A percentile compares a stretch with the other conserved stretches of the same genome.
These are phyloP conservation scores for Ginglymostoma cirratum DNA, from an alignment of 2,113 vertebrate species.

Conservation along the genomic window DNA sequence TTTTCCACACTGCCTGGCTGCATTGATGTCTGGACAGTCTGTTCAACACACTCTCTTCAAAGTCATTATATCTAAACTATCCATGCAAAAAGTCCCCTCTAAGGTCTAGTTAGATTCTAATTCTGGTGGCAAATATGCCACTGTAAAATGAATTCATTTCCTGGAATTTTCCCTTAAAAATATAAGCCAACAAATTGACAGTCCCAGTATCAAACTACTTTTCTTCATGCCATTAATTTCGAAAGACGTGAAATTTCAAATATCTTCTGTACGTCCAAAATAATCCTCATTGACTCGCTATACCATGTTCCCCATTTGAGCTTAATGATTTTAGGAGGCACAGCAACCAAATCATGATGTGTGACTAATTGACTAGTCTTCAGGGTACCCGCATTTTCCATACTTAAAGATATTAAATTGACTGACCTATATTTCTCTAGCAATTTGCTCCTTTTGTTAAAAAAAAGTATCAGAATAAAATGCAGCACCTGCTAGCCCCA, in stretches of 20 bases:
- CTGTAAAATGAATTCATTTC: neutral
- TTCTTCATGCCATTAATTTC: neutral
- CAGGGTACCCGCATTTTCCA: neutral
- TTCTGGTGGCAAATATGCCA: neutral
- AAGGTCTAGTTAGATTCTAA: neutral
- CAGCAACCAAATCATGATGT: neutral
- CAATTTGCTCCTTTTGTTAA: neutral
- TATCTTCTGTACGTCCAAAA: neutral
- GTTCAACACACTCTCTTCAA: neutral
- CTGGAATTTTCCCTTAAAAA: neutral
- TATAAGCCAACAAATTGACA: neutral
- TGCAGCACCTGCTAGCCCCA: neutral
- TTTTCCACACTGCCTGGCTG: neutral
- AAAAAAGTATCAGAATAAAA: neutral
- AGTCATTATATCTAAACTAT: neutral
- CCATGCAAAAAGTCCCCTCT: neutral
- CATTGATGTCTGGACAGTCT: neutral
- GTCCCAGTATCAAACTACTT: neutral
- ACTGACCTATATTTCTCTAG: neutral
- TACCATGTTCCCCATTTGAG: neutral
- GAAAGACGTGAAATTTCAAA: neutral
- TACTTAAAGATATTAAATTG: neutral
- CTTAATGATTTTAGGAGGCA: neutral
- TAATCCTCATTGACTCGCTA: neutral
- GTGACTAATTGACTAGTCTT: neutral